phyloP scores from a whole-genome alignment of 2,888 invertebrate species.

The Blastobasis adustella region DNA sequence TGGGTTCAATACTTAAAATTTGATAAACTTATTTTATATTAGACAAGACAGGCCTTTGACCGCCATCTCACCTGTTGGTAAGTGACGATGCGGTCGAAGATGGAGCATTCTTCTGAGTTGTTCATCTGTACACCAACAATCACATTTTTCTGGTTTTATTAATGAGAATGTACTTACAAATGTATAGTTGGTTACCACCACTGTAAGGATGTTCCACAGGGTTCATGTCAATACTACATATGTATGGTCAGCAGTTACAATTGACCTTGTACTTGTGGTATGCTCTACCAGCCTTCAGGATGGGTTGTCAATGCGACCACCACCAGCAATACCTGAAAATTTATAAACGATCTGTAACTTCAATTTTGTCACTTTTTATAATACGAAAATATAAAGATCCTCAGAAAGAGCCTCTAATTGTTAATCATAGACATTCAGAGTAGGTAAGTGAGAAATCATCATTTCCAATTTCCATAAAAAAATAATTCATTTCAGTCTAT shows the following conservation, averaged over 20 bases:
- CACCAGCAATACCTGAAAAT: constrained; percentile 92
- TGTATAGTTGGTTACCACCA: constrained; percentile 99
- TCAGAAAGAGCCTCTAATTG: constrained; percentile 70
- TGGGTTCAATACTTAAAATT: no score
- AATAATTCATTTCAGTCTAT: background rate
- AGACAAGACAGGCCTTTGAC: no score
- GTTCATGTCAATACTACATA: constrained; percentile 99
- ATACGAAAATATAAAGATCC: background rate
- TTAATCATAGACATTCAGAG: constrained; percentile 55
- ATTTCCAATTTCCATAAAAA: constrained; percentile 12
- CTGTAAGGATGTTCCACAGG: constrained; percentile 99
- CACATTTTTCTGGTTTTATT: background rate
- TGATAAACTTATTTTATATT: no score
- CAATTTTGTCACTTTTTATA: background rate
- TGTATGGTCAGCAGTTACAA: constrained; percentile 99
- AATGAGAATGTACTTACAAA: constrained; percentile 78
- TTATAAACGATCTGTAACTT: background rate
- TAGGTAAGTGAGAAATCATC: constrained; percentile 59
- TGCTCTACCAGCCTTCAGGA: constrained; percentile 98
- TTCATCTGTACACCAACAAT: no score
- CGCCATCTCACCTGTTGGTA: no score
- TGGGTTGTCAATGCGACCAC: constrained; percentile 99
- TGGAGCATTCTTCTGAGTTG: no score
- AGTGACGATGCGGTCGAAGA: no score
- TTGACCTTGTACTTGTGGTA: constrained; percentile 99